Base-by-base conservation (phyloP, 2,113 vertebrate genomes). In the Thunnus maccoyii region DNA sequence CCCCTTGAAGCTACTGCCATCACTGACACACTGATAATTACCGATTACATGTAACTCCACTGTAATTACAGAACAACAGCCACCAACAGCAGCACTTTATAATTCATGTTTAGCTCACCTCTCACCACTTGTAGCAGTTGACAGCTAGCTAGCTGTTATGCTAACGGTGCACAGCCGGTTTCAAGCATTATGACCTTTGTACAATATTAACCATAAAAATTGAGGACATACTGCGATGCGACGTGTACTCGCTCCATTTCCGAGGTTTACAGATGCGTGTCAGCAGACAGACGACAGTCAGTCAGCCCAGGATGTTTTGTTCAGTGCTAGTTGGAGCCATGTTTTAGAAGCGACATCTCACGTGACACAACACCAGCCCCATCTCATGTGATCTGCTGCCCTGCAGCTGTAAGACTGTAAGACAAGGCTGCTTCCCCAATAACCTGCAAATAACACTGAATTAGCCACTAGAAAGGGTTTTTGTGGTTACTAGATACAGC, bases 341-440 rank as follows among this genome's bases (percentile, higher is more conserved):
- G 87, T 94, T 95, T 94, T 57, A 84, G 74, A 87, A 80, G 78
- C 73, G 50, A 62, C 47, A 46, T 57, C 82, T 94, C 95, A 95
- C 95, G 94, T 96, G 95, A 96, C 91, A 81, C 84, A 88, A 81
- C 86, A 82, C 6, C 74, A 83, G 61, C 62, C 55, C 6, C 66
- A 2, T 64, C 69, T 89, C 90, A 89, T 83, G 93, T 91, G 88
- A 92, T 47, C 27, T 30, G 2, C 4, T 27, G 54, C 30, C 20
- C 47, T n/a, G 36, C 62, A 5, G 22, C 63, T 5, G 48, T 4
- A 15, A 41, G 14, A 27, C 63, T 5, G 48, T 4, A 15, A 41
- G 14, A 27, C 62, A 30, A 14, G n/a, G 16, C 44, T 12, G 0
- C 20, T 69, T 62, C 36, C 50, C 55, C 56, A 27, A 4, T 17